These are phyloP conservation scores for Eudasyphora cyanicolor DNA, from an alignment of 2,888 invertebrate species.

Conservation along the genomic window DNA sequence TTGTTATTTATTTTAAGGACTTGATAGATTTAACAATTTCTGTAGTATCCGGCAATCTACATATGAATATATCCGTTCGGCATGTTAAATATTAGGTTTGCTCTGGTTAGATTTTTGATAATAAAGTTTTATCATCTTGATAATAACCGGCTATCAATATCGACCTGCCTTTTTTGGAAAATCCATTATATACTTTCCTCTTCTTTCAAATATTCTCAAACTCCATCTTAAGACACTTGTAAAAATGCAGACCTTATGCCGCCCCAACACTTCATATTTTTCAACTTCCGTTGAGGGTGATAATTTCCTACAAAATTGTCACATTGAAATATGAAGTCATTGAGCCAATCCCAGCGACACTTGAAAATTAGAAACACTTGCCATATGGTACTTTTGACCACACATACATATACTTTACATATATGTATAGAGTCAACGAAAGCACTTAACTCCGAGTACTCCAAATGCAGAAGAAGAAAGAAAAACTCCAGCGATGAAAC, in stretches of 20 bases:
- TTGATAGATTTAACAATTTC: too few relatives aligned
- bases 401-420: not conserved
- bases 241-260: not conserved
- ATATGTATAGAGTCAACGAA: too few relatives aligned
- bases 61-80: too few relatives aligned
- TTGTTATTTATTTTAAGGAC: too few relatives aligned
- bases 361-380: not conserved
- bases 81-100: too few relatives aligned
- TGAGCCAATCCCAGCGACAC: not conserved
- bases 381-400: not conserved
- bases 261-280: conserved; percentile 13
- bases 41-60: too few relatives aligned
- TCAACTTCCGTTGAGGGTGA: conserved; percentile 33
- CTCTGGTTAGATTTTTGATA: too few relatives aligned
- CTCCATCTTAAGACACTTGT: too few relatives aligned
- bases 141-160: too few relatives aligned
- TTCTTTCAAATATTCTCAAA: not conserved
- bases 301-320: not conserved
- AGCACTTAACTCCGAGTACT: too few relatives aligned
- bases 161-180: too few relatives aligned
- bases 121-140: too few relatives aligned
- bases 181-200: not conserved
- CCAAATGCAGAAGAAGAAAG: not conserved
- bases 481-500: not conserved
- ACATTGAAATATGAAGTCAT: conserved; percentile 2